Percentiles rank a stretch among this genome's conserved stretches.
Conservation (phyloP, 1,140 invertebrate genomes). For the Steinernema feltiae region DNA sequence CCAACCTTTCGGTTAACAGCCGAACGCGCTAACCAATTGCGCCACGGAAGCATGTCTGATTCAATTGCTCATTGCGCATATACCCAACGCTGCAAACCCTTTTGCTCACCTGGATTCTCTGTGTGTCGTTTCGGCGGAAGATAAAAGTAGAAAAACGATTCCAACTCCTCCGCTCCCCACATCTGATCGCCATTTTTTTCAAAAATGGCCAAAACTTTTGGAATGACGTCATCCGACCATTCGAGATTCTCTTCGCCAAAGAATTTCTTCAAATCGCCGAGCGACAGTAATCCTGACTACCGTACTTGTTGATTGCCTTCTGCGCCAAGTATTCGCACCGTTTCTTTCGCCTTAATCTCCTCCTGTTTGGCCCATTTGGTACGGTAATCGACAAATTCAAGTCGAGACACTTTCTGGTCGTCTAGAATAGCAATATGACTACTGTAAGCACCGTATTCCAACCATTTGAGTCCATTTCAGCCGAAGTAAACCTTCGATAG, state of each 20-base stretch:
- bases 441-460: neutral
- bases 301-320: neutral
- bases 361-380: neutral
- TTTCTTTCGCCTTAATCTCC: neutral
- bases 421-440: neutral
- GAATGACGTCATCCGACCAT: neutral
- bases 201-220: neutral
- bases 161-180: neutral
- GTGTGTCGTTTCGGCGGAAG: neutral
- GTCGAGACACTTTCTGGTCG: neutral
- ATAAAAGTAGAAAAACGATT: neutral
- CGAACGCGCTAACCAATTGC: conserved; percentile 28
- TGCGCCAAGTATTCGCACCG: neutral
- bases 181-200: neutral
- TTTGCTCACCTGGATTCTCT: neutral
- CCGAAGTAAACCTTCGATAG: neutral
- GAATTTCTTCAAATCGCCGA: neutral
- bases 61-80: no score
- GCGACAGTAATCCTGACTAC: neutral
- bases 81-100: neutral
- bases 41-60: conserved; percentile 21
- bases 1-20: conserved; percentile 30
- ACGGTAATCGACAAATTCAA: neutral
- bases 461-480: neutral
- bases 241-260: neutral